Base-by-base conservation (phyloP, 1,140 invertebrate genomes). In the Bactericera cockerelli region DNA sequence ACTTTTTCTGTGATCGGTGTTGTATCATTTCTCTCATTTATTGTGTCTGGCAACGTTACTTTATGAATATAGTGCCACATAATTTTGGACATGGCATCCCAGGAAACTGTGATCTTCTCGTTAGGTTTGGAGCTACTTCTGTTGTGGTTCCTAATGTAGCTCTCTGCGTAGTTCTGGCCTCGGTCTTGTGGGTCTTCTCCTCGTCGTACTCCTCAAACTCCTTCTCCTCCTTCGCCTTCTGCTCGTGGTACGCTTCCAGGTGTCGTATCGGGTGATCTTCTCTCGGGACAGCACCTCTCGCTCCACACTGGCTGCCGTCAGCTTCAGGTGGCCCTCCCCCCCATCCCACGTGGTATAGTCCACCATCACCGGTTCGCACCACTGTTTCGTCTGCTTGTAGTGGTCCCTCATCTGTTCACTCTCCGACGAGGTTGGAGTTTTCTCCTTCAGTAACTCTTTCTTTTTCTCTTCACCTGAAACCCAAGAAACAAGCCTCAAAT, bases 301-400 rank as follows among this genome's bases (percentile, higher is more conserved):
- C n/a, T 49, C 42, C 42, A 10, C 42, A 22, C 22, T 22, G 42
- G 3, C n/a, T n/a, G n/a, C 3, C 6, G n/a, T 49, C n/a, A 49
- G n/a, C 3, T 4, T 49, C n/a, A 49, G 8, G n/a, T 49, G 42
- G 4, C 42, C n/a, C n/a, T 49, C 42, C 6, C 42, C 42, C 6
- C 42, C 42, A 49, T 49, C 42, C 42, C 42, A 49, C 19, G 42
- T 49, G 4, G 42, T 49, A 16, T 49, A 49, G 22, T 49, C 42
- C 4, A 6, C 28, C 16, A 11, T 10, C 3, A 49, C 19, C 8
- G n/a, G n/a, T 22, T 49, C 4, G n/a, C 19, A 16, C n/a, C n/a
- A 49, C 3, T 49, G 42, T 16, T 22, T 22, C 19, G 42, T 49
- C n/a, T 49, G n/a, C 19, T 49, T 4, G 22, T 49, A 49, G 42